Evolutionary conservation across 2,113 vertebrate genomes (phyloP).

Genomic region (Fulmarus glacialis): DNA sequence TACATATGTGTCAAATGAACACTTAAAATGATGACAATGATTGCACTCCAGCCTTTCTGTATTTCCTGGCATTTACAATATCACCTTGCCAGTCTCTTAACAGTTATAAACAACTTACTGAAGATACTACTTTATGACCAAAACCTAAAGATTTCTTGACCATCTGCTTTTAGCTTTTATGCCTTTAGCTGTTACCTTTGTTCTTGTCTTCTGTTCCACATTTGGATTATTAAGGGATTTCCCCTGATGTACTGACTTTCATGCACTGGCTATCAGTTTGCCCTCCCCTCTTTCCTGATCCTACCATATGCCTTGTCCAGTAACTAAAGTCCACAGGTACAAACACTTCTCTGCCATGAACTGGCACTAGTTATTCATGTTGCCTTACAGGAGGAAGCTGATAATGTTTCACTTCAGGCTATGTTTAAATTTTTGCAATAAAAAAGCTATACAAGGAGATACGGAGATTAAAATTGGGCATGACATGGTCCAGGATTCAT

Average conservation of each 20-base stretch:
- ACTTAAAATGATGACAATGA: not conserved
- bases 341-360: not conserved
- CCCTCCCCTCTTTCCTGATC: not conserved
- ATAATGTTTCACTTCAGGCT: not conserved
- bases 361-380: not conserved
- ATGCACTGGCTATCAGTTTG: not conserved
- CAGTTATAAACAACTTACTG: not conserved
- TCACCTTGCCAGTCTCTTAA: conserved; percentile 15
- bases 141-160: not conserved
- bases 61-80: conserved; percentile 1
- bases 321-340: not conserved
- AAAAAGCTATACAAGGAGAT: not conserved
- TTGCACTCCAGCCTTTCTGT: not conserved
- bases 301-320: not conserved
- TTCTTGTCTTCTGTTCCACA: conserved; percentile 1
- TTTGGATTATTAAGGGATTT: conserved; percentile 25
- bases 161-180: conserved; percentile 26
- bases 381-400: not conserved
- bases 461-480: not conserved
- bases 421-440: not conserved
- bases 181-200: not conserved
- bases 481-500: not conserved
- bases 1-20: not conserved
- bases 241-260: not conserved
- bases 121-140: not conserved